phyloP scores from a whole-genome alignment of 2,113 vertebrate species.

The Gallinago jamesoni region DNA sequence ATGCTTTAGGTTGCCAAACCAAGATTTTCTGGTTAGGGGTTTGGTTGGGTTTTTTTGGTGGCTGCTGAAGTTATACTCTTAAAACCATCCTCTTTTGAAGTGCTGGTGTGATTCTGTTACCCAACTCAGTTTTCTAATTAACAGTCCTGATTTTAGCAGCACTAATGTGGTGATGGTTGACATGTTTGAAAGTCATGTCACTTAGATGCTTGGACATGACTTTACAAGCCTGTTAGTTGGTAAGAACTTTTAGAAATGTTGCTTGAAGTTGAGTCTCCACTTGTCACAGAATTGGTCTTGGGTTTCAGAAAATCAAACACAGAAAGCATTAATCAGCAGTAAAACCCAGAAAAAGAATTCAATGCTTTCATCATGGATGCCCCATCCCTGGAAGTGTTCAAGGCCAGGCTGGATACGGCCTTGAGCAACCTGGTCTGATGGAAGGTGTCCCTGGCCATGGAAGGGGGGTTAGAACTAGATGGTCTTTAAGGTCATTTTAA shows the following conservation, averaged over 20 bases:
- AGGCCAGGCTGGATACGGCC: neutral
- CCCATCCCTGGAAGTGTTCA: neutral
- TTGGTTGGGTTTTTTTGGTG: neutral
- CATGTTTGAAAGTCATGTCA: neutral
- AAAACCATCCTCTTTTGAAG: neutral
- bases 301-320: neutral
- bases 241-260: neutral
- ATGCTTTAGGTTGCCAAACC: neutral
- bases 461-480: neutral
- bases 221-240: neutral
- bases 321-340: neutral
- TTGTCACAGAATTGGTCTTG: neutral
- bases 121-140: neutral
- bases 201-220: neutral
- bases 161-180: neutral
- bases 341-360: neutral
- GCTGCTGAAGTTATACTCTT: neutral
- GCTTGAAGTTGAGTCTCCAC: neutral
- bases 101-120: neutral
- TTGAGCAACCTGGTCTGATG: neutral
- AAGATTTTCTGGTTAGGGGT: neutral
- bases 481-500: neutral
- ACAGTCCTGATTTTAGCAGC: neutral
- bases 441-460: neutral
- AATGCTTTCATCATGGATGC: neutral